Conservation (phyloP, 2,797 vertebrate species). For the Rhinoraja longicauda region DNA sequence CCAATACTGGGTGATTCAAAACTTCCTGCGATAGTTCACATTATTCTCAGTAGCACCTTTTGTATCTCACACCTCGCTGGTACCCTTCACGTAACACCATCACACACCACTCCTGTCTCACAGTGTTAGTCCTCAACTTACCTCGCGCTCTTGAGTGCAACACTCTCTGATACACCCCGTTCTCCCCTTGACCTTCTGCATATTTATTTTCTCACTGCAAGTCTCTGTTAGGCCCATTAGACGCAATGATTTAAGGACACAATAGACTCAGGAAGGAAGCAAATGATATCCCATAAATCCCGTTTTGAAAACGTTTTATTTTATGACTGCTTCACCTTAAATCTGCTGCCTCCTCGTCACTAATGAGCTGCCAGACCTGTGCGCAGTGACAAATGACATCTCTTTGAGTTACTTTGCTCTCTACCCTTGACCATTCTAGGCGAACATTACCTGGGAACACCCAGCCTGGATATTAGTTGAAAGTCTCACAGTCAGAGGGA, state of each 20-base stretch:
- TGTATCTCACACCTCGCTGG: background rate
- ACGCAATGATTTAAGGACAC: background rate
- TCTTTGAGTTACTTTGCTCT: background rate
- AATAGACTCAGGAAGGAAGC: background rate
- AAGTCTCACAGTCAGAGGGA: too few relatives aligned
- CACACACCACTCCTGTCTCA: background rate
- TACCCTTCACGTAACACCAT: background rate
- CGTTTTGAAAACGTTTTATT: background rate
- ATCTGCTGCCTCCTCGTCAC: background rate
- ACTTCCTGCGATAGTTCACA: background rate
- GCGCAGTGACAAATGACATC: background rate
- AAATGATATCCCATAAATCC: background rate
- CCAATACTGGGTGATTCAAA: background rate
- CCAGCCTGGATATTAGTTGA: background rate
- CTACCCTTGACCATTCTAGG: background rate
- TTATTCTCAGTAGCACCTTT: background rate
- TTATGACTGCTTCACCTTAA: background rate
- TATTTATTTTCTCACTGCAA: background rate
- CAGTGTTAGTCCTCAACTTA: background rate
- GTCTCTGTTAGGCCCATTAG: background rate
- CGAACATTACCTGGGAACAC: background rate
- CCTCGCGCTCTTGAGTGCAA: background rate
- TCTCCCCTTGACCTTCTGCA: background rate
- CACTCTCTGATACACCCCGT: background rate
- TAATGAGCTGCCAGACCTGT: background rate